Conservation (phyloP, 2,797 vertebrate genomes). For the Falco biarmicus region DNA sequence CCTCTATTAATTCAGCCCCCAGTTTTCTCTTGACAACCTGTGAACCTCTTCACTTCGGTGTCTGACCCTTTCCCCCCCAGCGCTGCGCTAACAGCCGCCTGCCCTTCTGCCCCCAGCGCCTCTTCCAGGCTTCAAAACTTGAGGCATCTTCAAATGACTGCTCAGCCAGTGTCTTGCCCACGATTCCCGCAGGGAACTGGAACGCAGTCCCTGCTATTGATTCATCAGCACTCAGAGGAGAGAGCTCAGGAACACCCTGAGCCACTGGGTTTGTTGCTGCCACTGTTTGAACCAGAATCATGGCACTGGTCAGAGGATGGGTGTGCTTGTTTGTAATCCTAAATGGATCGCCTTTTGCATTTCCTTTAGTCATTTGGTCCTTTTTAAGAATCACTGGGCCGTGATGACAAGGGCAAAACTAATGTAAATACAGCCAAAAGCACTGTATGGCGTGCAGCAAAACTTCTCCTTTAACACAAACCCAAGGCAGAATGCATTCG, state of each 20-base stretch:
- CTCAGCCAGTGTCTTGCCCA: fast-evolving
- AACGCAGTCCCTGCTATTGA: background rate
- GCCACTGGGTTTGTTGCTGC: background rate
- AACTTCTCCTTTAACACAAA: background rate
- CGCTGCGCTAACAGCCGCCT: fast-evolving
- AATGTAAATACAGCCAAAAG: background rate
- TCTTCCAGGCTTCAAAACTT: background rate
- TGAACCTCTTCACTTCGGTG: background rate
- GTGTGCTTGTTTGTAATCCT: background rate
- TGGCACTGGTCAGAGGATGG: background rate
- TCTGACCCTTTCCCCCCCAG: background rate
- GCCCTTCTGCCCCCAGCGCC: background rate
- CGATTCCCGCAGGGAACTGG: background rate
- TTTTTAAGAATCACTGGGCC: background rate
- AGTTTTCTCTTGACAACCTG: background rate
- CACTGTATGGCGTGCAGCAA: background rate
- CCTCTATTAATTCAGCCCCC: background rate
- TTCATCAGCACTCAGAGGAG: background rate
- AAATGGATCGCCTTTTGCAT: background rate
- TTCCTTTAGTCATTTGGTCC: background rate
- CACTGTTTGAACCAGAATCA: background rate
- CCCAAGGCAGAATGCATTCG: background rate
- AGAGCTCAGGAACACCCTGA: background rate
- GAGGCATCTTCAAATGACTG: background rate
- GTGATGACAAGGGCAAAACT: background rate